phyloP scores from a whole-genome alignment of 2,113 vertebrate species.

The Lycaon pictus region DNA sequence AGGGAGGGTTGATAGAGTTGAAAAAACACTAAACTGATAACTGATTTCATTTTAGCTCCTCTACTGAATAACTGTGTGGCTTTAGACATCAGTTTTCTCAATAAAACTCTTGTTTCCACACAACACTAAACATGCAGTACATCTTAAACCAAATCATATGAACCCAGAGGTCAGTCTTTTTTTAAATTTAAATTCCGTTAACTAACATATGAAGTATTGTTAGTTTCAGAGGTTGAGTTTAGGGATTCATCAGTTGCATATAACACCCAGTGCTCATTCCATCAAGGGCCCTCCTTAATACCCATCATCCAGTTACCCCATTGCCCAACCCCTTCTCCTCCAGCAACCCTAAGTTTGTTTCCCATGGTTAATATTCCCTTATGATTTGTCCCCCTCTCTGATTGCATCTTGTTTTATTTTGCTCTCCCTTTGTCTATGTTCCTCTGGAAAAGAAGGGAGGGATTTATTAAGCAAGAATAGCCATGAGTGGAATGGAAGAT shows the following conservation, averaged over 20 bases:
- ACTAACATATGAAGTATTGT: neutral
- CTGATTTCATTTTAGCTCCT: conserved; percentile 15
- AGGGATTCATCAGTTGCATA: neutral
- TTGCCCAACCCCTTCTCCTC: neutral
- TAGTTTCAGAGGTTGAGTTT: neutral
- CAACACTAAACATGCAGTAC: neutral
- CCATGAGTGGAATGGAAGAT: neutral
- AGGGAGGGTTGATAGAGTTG: neutral
- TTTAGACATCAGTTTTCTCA: neutral
- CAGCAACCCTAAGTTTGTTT: neutral
- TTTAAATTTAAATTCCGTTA: neutral
- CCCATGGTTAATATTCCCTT: neutral
- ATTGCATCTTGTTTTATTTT: neutral
- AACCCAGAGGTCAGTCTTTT: neutral
- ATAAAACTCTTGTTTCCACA: neutral
- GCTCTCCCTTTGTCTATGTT: neutral
- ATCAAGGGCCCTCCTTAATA: neutral
- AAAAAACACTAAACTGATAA: neutral
- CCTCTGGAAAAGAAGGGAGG: neutral
- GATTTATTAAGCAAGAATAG: neutral
- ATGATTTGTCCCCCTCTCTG: neutral
- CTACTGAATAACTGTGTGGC: neutral
- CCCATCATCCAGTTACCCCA: neutral
- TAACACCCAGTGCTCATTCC: neutral
- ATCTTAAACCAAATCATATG: conserved; percentile 11